Conservation (phyloP, 2,113 vertebrate genomes). For the Desmodus rotundus region DNA sequence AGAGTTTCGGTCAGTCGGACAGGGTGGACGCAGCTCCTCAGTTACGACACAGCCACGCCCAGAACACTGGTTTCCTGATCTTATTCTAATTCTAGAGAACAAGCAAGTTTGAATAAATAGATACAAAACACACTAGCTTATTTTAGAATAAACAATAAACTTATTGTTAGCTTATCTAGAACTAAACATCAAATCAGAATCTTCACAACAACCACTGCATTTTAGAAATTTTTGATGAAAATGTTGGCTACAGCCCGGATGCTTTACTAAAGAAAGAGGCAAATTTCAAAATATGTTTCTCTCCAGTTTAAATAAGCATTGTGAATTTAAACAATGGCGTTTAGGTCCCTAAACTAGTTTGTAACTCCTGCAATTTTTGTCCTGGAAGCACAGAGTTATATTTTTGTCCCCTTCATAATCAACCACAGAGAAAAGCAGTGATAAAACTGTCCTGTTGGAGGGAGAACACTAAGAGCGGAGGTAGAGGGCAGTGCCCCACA, state of each 20-base stretch:
- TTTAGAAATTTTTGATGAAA: slow-evolving; percentile 15
- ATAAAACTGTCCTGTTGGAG: not conserved
- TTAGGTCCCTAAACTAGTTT: slow-evolving; percentile 37
- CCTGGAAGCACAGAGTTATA: not conserved
- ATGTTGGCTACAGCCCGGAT: not conserved
- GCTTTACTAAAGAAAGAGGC: not conserved
- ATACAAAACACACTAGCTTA: not conserved
- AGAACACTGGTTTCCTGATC: not conserved
- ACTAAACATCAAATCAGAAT: not conserved
- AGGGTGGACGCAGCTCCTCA: not conserved
- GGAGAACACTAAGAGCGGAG: slow-evolving; percentile 37
- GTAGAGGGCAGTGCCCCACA: not conserved
- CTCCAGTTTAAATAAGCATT: not conserved
- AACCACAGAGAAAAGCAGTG: not conserved
- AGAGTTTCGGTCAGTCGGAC: not conserved
- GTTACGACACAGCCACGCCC: not conserved
- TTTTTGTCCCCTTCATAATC: not conserved
- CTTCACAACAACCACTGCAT: not conserved
- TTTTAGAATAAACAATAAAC: not conserved
- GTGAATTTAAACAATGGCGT: slow-evolving; percentile 1
- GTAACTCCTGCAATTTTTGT: not conserved
- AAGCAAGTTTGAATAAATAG: not conserved
- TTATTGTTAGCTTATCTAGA: slow-evolving; percentile 8
- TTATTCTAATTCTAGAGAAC: not conserved
- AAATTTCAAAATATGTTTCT: not conserved